Conservation (phyloP, 2,888 invertebrate genomes). For the Xestobium rufovillosum region DNA sequence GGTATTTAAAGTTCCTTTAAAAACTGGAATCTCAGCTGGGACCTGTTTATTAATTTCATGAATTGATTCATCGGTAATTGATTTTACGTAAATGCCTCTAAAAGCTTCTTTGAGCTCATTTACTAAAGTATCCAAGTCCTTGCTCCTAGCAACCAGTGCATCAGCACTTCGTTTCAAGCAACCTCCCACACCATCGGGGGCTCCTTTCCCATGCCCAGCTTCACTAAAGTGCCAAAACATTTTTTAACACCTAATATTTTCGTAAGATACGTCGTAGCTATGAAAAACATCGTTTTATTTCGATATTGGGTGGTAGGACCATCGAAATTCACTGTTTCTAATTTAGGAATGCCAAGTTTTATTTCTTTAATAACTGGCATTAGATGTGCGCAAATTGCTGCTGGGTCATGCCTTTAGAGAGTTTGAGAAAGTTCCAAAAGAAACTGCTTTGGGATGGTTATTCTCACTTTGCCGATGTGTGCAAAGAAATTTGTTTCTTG, state of each 20-base stretch:
- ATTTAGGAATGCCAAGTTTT: conserved; percentile 8
- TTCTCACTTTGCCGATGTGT: conserved; percentile 8
- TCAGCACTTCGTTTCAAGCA: neutral
- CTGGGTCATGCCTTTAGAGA: conserved; percentile 14
- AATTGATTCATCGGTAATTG: too few relatives aligned
- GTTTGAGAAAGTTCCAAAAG: conserved; percentile 12
- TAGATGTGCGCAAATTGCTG: conserved; percentile 16
- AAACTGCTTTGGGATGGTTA: conserved; percentile 4
- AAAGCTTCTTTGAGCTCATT: conserved; percentile 8
- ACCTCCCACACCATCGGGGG: conserved; percentile 14
- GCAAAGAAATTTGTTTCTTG: conserved; percentile 9
- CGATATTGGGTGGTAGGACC: conserved; percentile 16
- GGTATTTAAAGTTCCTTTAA: too few relatives aligned
- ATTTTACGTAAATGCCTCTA: conserved; percentile 10
- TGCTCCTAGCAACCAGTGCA: neutral
- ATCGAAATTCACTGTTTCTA: conserved; percentile 15
- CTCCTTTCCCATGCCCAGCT: conserved; percentile 16
- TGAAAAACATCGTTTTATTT: conserved; percentile 15
- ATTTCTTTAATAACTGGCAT: conserved; percentile 12
- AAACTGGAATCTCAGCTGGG: too few relatives aligned
- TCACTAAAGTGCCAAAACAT: conserved; percentile 14
- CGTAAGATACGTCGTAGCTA: conserved; percentile 9
- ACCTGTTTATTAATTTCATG: too few relatives aligned
- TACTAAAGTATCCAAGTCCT: conserved; percentile 10
- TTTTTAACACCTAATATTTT: conserved; percentile 8